Conservation (phyloP, 2,888 invertebrate genomes). For the Lordiphosa fenestrarum region DNA sequence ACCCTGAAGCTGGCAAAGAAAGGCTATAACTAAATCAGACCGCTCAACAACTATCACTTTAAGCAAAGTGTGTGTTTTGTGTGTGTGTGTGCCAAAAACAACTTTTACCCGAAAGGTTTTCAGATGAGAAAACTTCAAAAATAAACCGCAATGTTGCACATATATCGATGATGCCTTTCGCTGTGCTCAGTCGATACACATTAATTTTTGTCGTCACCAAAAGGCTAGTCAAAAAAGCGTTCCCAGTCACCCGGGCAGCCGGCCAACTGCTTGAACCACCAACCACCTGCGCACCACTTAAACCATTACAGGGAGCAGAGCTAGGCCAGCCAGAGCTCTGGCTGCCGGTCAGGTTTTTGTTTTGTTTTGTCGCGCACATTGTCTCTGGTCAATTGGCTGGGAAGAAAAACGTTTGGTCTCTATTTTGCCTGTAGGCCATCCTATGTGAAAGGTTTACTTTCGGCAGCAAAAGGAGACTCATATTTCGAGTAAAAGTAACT, state of each 20-base stretch:
- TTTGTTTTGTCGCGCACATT: conserved; percentile 16
- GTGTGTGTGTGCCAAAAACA: conserved; percentile 38
- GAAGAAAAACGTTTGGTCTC: conserved; percentile 8
- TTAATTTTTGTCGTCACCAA: conserved; percentile 55
- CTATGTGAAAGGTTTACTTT: conserved; percentile 8
- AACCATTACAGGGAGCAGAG: conserved; percentile 11
- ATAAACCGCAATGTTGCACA: conserved; percentile 27
- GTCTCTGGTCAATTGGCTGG: conserved; percentile 4
- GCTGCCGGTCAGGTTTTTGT: conserved; percentile 20
- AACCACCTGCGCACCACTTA: conserved; percentile 34
- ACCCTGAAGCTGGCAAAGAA: conserved; percentile 25
- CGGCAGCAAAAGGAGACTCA: conserved; percentile 7
- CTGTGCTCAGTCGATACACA: conserved; percentile 43
- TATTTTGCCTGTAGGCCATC: conserved; percentile 11
- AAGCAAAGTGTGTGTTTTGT: conserved; percentile 32
- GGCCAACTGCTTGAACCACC: too few species aligned
- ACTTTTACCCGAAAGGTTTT: conserved; percentile 64
- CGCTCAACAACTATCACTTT: conserved; percentile 57
- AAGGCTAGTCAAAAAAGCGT: conserved; percentile 4
- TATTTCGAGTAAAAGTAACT: conserved; percentile 4
- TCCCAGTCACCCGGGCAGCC: conserved; percentile 6
- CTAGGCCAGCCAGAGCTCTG: conserved; percentile 13
- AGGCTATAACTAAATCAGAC: conserved; percentile 42
- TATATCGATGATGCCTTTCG: conserved; percentile 18
- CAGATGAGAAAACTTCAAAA: conserved; percentile 54